Evolutionary conservation across 2,888 invertebrate species (phyloP).

Genomic region (Scaptomyza flava): DNA sequence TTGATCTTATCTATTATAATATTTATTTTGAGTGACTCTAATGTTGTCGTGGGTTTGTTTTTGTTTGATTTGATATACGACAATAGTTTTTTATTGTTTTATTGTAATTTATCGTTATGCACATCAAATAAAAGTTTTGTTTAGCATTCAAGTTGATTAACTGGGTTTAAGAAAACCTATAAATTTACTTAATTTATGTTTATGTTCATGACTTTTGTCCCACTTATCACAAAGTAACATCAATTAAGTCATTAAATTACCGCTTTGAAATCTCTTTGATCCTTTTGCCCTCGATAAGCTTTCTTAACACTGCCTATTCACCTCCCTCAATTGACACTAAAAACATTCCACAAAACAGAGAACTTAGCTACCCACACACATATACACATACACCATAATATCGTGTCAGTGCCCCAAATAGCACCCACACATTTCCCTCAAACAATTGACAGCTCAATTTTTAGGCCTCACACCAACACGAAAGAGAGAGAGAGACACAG

Average conservation of each 20-base stretch:
- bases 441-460: constrained; percentile 77
- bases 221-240: too few species aligned
- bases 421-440: constrained; percentile 63
- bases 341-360: constrained; percentile 26
- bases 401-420: constrained; percentile 62
- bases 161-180: background rate
- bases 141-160: background rate
- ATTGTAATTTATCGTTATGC: background rate
- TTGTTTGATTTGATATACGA: background rate
- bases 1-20: constrained; percentile 48
- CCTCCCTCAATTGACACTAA: constrained; percentile 33
- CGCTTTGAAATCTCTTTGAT: constrained; percentile 10
- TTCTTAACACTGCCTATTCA: constrained; percentile 15
- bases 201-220: too few species aligned
- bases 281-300: constrained; percentile 35
- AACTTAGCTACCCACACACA: constrained; percentile 4
- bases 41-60: background rate
- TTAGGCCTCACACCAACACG: constrained; percentile 45
- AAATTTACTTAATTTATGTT: background rate
- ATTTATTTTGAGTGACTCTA: constrained; percentile 26
- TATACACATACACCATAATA: constrained; percentile 6
- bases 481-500: constrained; percentile 14
- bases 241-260: constrained; percentile 24
- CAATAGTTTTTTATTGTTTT: background rate
- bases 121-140: background rate